Evolutionary conservation across 2,113 vertebrate genomes (phyloP).

Genomic region (Microtus montanus): DNA sequence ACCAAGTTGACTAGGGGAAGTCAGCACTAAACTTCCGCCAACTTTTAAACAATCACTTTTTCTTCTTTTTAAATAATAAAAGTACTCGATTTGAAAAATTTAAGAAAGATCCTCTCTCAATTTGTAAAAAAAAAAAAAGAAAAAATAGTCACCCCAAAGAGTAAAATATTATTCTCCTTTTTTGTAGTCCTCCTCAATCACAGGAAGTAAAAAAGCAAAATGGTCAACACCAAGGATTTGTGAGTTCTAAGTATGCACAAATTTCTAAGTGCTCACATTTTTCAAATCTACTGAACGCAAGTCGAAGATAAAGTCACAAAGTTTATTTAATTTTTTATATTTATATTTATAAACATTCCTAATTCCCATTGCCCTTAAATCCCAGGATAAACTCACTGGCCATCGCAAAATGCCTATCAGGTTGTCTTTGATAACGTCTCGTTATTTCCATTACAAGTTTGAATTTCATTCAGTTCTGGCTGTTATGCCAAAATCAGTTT

Average conservation of each 20-base stretch:
- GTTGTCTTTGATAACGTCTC: neutral
- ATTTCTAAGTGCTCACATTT: neutral
- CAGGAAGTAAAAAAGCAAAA: slow-evolving; percentile 68
- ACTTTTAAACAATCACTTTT: slow-evolving; percentile 88
- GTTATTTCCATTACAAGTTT: neutral
- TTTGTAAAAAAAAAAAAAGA: slow-evolving; percentile 39
- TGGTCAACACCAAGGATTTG: slow-evolving; percentile 65
- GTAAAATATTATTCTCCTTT: slow-evolving; percentile 69
- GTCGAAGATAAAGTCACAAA: slow-evolving; percentile 8
- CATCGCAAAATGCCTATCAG: neutral
- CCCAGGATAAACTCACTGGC: neutral
- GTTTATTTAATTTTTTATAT: neutral
- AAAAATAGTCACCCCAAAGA: neutral
- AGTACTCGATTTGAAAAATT: slow-evolving; percentile 78
- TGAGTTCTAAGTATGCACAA: slow-evolving; percentile 29
- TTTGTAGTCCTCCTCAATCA: slow-evolving; percentile 77
- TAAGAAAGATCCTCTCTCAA: neutral
- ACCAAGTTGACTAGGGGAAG: slow-evolving; percentile 86
- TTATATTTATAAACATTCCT: neutral
- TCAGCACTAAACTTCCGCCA: slow-evolving; percentile 87
- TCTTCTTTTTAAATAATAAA: slow-evolving; percentile 86
- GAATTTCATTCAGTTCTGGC: neutral
- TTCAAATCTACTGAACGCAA: slow-evolving; percentile 39
- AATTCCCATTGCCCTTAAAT: neutral
- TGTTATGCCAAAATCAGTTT: neutral